These are phyloP conservation scores for Linnaemya tessellans DNA, from an alignment of 2,888 invertebrate species.

Conservation along the genomic window DNA sequence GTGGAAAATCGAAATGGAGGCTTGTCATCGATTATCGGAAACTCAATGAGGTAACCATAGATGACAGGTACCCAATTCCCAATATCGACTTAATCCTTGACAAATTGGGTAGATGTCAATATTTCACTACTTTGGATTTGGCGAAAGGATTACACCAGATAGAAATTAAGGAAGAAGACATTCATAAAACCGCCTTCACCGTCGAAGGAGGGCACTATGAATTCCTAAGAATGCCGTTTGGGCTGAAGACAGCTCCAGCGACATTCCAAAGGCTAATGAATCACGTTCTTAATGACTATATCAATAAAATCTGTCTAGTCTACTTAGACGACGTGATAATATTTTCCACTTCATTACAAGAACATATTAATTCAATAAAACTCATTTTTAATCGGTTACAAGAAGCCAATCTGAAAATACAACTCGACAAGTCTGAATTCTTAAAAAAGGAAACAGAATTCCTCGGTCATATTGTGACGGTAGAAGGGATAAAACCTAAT, in stretches of 20 bases:
- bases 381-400: neutral
- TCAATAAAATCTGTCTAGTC: neutral
- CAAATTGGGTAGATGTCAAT: too few species aligned
- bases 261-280: neutral
- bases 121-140: too few species aligned
- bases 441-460: conserved; percentile 23
- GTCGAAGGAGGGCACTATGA: too few species aligned
- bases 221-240: neutral
- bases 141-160: too few species aligned
- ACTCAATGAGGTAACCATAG: too few species aligned
- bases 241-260: neutral
- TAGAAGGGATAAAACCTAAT: too few species aligned
- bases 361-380: neutral
- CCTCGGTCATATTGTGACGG: too few species aligned
- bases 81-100: too few species aligned
- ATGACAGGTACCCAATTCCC: too few species aligned
- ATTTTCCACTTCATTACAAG: neutral
- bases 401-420: conserved; percentile 15
- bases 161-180: too few species aligned
- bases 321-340: neutral
- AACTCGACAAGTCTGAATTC: conserved; percentile 66
- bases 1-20: too few species aligned
- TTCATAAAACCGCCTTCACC: neutral
- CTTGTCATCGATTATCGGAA: too few species aligned
- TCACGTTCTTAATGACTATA: neutral